Evolutionary conservation across 2,113 vertebrate genomes (phyloP), one percentile per base, ranked within the genome.

Genomic region (Osmerus eperlanus): DNA sequence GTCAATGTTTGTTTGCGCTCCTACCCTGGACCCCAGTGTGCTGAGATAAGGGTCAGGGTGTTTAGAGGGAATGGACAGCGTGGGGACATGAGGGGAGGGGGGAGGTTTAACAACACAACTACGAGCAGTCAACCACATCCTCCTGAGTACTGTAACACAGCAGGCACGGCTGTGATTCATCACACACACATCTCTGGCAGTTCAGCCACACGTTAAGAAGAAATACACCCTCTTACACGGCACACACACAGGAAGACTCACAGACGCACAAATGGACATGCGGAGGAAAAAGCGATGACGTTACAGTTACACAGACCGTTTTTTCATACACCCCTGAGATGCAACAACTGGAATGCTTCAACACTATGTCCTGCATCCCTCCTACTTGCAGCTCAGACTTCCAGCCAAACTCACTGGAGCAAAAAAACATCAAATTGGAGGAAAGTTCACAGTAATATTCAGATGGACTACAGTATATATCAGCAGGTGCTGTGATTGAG

Each of bases 251-350:
- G 16, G 16, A 16, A 8, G 15, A 54, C 16, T 54, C 16, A 9
- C 16, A 28, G 13, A 63, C 25, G 25, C 61, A 32, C 13, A 16
- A 25, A 63, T 11, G 5, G 14, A 29, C 18, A 41, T 7, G 3
- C 12, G 6, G 16, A 19, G 3, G 14, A 64, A 8, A 15, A 5
- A n/a, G 61, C 25, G 7, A 84, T 73, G 77, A 82, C 78, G 79
- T 82, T 1, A 80, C 71, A 75, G 83, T 83, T 84, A 87, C 81
- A 65, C 29, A 80, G 70, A 84, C 70, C 74, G 66, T 70, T 81
- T 81, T 87, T 84, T 85, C 70, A 68, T 79, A 67, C 71, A 71
- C 86, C 82, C 85, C 79, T 41, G 78, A 86, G 84, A 84, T 73
- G 65, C 61, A 78, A 25, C n/a, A 28, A 84, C 81, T 89, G 87